These are phyloP conservation scores for Rhodeus uyekii DNA, from an alignment of 2,797 vertebrate species.

Conservation along the genomic window DNA sequence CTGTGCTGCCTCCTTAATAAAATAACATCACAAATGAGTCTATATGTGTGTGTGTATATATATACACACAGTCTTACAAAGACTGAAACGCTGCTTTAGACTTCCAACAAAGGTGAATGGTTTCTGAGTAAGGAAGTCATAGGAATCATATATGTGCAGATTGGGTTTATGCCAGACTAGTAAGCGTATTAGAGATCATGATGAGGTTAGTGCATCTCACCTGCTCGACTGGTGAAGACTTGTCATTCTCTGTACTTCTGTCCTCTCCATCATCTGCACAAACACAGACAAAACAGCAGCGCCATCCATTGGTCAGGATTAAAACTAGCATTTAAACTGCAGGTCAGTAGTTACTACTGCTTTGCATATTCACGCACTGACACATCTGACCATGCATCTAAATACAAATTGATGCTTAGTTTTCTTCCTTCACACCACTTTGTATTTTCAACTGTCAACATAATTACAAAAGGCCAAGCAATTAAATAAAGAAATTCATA, in stretches of 20 bases:
- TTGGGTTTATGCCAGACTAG: background rate
- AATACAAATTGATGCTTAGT: no score
- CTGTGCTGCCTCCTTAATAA: background rate
- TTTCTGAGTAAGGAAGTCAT: background rate
- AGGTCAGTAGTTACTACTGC: background rate
- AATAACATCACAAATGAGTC: background rate
- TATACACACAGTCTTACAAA: background rate
- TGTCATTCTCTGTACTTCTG: conserved; percentile 72
- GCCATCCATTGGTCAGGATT: conserved; percentile 65
- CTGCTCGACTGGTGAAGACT: conserved; percentile 76
- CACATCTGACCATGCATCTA: background rate
- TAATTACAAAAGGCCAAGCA: background rate
- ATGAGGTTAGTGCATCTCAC: conserved; percentile 39
- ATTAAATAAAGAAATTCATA: background rate
- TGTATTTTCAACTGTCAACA: background rate
- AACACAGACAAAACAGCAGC: conserved; percentile 59
- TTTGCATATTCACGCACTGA: background rate
- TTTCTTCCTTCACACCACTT: no score
- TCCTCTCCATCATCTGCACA: conserved; percentile 74
- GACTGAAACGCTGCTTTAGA: background rate
- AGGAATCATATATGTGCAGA: background rate
- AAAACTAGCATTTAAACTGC: background rate
- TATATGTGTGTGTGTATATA: background rate
- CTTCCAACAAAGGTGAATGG: background rate
- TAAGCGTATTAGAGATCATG: background rate